Conservation (phyloP, 2,888 invertebrate species). For the Myopa tessellatipennis region DNA sequence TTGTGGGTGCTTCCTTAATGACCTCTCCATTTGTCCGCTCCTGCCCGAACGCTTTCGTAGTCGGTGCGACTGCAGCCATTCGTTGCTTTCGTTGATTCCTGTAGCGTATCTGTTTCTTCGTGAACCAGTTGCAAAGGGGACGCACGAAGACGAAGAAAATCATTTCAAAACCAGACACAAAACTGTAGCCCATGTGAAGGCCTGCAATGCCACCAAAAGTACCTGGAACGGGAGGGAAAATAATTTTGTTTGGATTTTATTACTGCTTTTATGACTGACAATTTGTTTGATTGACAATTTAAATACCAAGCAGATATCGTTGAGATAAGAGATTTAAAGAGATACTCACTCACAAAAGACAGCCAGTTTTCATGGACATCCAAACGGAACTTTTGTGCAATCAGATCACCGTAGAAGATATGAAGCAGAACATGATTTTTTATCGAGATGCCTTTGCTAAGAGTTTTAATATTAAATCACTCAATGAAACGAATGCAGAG, state of each 20-base stretch:
- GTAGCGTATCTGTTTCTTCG: slow-evolving; percentile 55
- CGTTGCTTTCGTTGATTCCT: slow-evolving; percentile 48
- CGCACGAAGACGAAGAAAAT: slow-evolving; percentile 66
- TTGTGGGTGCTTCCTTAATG: not conserved
- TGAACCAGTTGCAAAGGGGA: slow-evolving; percentile 60
- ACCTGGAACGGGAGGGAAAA: slow-evolving; percentile 69
- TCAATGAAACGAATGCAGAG: too few relatives aligned
- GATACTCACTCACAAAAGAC: slow-evolving; percentile 72
- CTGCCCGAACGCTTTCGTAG: slow-evolving; percentile 25
- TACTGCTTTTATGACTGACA: too few relatives aligned
- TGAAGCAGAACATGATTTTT: slow-evolving; percentile 73
- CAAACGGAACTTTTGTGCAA: slow-evolving; percentile 73
- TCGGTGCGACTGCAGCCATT: slow-evolving; percentile 40
- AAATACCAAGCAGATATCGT: too few relatives aligned
- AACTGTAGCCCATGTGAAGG: slow-evolving; percentile 77
- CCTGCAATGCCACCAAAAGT: slow-evolving; percentile 78
- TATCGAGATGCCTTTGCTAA: slow-evolving; percentile 50
- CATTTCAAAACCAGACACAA: slow-evolving; percentile 76
- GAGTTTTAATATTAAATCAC: not conserved
- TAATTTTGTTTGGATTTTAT: not conserved
- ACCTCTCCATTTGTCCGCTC: not conserved
- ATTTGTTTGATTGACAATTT: too few relatives aligned
- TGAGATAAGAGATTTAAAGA: not conserved
- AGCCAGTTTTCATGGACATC: slow-evolving; percentile 78
- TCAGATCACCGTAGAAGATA: slow-evolving; percentile 76